A percentile compares a stretch with the other conserved stretches of the same genome.
Conservation (phyloP, 2,797 vertebrate genomes). For the Urocyon cinereoargenteus region DNA sequence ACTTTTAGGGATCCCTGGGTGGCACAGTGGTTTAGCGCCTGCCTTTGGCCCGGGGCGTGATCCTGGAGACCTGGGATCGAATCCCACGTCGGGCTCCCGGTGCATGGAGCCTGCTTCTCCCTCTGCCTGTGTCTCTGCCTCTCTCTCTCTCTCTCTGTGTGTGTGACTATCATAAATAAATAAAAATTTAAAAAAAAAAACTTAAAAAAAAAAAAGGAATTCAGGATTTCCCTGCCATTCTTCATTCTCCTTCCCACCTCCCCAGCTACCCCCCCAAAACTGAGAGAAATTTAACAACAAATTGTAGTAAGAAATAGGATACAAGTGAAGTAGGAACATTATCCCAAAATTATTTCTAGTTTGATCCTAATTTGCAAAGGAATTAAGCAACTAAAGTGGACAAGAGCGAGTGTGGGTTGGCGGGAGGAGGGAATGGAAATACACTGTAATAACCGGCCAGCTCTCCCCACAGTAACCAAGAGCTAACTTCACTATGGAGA, state of each 20-base stretch:
- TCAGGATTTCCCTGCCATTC: neutral
- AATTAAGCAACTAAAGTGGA: neutral
- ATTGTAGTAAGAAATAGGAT: neutral
- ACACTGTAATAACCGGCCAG: neutral
- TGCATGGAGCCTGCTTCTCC: no score
- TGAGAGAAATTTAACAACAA: neutral
- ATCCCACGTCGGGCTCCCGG: no score
- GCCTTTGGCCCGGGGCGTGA: no score
- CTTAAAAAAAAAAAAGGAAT: no score
- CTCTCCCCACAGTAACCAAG: rapidly evolving
- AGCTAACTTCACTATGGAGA: neutral
- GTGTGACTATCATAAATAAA: no score
- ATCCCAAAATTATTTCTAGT: neutral
- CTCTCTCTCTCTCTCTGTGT: no score
- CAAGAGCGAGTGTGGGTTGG: neutral
- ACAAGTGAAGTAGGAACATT: neutral
- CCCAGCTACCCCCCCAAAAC: neutral
- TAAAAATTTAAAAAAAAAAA: no score
- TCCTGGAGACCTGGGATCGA: no score
- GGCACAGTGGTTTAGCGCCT: no score
- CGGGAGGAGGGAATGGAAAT: neutral
- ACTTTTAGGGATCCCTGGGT: no score
- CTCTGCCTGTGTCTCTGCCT: no score
- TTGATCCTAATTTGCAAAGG: neutral
- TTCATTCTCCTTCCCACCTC: neutral